Base-by-base conservation (phyloP, 1,140 invertebrate species). In the Panagrolaimus sp. region DNA sequence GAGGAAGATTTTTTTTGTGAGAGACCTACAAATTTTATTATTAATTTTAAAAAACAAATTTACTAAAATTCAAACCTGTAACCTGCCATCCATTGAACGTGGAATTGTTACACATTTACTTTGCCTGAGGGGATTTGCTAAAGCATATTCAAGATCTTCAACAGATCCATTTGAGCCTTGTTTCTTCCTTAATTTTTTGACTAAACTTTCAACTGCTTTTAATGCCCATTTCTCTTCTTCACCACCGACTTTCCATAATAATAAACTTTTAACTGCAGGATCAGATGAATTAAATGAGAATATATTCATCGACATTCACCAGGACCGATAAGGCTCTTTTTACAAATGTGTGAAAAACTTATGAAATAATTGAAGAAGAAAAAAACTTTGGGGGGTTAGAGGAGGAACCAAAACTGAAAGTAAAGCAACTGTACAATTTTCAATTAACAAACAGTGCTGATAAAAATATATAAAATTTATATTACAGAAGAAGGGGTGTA, bases 41-140 rank as follows among this genome's bases (percentile, higher is more conserved):
- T 38, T 38, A 38, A n/a, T n/a, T n/a, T n/a, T n/a, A 38, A 38
- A 38, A 38, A 38, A 38, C 32, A 38, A 38, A 38, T 38, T 38
- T 38, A 38, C 32, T 4, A 38, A 38, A 38, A 38, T 38, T 4
- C 32, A 38, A 38, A 38, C 81, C 72, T 87, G 86, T 63, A 98
- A 85, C 72, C 94, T 86, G 0, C 95, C 95, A 85, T 98, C 95
- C 9, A 97, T 87, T 78, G 93, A 96, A 72, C 94, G 87, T 6
- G 95, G 94, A 81, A 98, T 98, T 1, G 95, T 98, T 3, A 98
- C 94, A 87, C 96, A 98, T 84, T 96, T 96, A 71, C 91, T 94
- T 0, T 90, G 90, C 45, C 91, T 90, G 0, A 93, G 92, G 0
- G 94, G 94, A 84, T 91, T 94, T 46, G 91, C 92, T 2, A 98